Conservation (phyloP, 2,888 invertebrate species). For the Lordiphosa andalusiaca region DNA sequence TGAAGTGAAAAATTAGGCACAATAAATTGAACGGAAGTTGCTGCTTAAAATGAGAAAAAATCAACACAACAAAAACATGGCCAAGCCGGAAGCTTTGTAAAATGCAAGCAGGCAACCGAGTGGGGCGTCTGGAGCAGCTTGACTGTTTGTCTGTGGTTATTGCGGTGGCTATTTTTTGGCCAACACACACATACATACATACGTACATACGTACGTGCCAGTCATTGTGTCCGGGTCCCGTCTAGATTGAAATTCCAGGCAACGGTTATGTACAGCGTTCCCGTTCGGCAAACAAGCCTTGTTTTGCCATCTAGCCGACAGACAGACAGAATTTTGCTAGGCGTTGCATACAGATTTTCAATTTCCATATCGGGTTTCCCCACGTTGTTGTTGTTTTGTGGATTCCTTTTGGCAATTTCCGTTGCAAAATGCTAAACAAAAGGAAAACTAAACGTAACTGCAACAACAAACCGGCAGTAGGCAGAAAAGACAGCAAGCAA, state of each 20-base stretch:
- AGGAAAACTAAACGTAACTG: constrained; percentile 30
- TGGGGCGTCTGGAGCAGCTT: constrained; percentile 10
- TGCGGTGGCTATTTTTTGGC: constrained; percentile 45
- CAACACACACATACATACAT: constrained; percentile 32
- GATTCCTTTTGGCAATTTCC: constrained; percentile 54
- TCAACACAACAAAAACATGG: constrained; percentile 17
- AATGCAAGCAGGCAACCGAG: constrained; percentile 5
- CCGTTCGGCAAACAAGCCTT: too few relatives aligned
- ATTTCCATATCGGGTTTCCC: constrained; percentile 45
- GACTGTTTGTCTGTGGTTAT: constrained; percentile 57
- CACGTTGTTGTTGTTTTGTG: constrained; percentile 16
- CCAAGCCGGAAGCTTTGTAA: constrained; percentile 34
- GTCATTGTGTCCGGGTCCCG: constrained; percentile 10
- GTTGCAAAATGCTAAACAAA: constrained; percentile 46
- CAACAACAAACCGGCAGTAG: constrained; percentile 8
- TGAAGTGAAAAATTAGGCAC: constrained; percentile 70
- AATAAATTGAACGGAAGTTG: constrained; percentile 77
- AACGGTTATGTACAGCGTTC: constrained; percentile 1
- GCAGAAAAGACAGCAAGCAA: constrained; percentile 5
- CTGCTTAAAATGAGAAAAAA: constrained; percentile 57
- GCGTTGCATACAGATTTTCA: constrained; percentile 47
- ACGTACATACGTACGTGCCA: constrained; percentile 5
- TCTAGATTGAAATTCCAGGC: constrained; percentile 36
- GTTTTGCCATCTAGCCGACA: constrained; percentile 10
- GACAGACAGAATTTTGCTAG: constrained; percentile 3